These are phyloP conservation scores for Thrips palmi DNA, from an alignment of 1,140 invertebrate species.

Conservation along the genomic window DNA sequence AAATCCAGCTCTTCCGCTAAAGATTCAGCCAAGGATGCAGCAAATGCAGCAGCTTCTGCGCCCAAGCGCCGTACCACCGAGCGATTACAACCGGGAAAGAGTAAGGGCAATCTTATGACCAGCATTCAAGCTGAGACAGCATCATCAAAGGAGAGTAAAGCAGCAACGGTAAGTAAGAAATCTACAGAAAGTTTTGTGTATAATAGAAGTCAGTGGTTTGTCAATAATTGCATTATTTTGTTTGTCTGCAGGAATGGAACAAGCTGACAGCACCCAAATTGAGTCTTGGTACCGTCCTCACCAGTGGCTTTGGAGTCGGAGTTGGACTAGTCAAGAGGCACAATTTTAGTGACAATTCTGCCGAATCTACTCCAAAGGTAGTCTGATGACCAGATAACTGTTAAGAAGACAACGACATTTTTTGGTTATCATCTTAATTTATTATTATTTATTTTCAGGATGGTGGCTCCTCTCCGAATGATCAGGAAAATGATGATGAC, in stretches of 20 bases:
- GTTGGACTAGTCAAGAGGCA: slow-evolving; percentile 16
- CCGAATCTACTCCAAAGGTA: slow-evolving; percentile 9
- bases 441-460: too few relatives aligned
- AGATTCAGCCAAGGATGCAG: too few relatives aligned
- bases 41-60: too few relatives aligned
- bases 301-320: slow-evolving; percentile 27
- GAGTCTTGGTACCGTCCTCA: slow-evolving; percentile 59
- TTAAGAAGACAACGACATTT: slow-evolving; percentile 12
- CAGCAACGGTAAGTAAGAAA: too few relatives aligned
- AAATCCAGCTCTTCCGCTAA: too few relatives aligned
- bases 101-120: slow-evolving; percentile 59
- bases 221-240: too few relatives aligned
- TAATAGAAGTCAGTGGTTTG: too few relatives aligned
- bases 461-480: not conserved
- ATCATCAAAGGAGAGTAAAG: too few relatives aligned
- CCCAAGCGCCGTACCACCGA: slow-evolving; percentile 68
- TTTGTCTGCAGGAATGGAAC: too few relatives aligned
- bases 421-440: too few relatives aligned
- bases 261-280: slow-evolving; percentile 58
- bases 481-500: slow-evolving; percentile 16
- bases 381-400: slow-evolving; percentile 12
- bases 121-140: slow-evolving; percentile 21
- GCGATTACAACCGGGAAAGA: slow-evolving; percentile 61
- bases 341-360: slow-evolving; percentile 16
- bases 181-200: too few relatives aligned